These are phyloP conservation scores for Diarsia brunnea DNA, from an alignment of 2,888 invertebrate species.

Conservation along the genomic window DNA sequence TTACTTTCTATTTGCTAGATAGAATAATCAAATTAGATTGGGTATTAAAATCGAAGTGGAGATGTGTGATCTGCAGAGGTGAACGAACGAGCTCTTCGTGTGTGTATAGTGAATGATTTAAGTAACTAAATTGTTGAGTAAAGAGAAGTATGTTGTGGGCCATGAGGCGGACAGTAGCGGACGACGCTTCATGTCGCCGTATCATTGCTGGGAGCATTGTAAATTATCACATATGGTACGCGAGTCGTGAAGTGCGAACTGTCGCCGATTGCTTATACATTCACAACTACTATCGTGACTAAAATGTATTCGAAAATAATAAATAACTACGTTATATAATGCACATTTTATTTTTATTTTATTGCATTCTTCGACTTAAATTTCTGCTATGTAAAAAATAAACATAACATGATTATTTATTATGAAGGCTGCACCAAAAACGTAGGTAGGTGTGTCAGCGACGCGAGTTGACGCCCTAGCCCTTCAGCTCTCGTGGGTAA, in stretches of 20 bases:
- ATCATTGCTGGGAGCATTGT: slow-evolving; percentile 68
- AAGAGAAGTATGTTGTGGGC: slow-evolving; percentile 31
- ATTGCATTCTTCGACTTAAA: slow-evolving; percentile 76
- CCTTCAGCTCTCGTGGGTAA: slow-evolving; percentile 68
- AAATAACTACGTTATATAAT: slow-evolving; percentile 74
- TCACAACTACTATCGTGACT: slow-evolving; percentile 63
- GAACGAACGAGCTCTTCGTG: slow-evolving; percentile 70
- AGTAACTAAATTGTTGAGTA: slow-evolving; percentile 55
- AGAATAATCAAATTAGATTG: slow-evolving; percentile 90
- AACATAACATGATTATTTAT: slow-evolving; percentile 78
- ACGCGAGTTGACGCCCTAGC: slow-evolving; percentile 50
- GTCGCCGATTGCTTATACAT: slow-evolving; percentile 63
- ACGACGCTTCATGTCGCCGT: slow-evolving; percentile 48
- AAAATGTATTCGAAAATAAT: slow-evolving; percentile 69
- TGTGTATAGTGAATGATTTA: slow-evolving; percentile 68
- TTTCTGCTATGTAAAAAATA: slow-evolving; percentile 76
- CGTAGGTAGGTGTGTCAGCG: slow-evolving; percentile 69
- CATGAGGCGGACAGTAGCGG: slow-evolving; percentile 32
- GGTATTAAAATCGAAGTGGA: slow-evolving; percentile 83
- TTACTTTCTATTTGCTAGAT: slow-evolving; percentile 91
- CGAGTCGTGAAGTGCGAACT: slow-evolving; percentile 56
- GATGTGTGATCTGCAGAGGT: slow-evolving; percentile 83
- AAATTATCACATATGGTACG: slow-evolving; percentile 66
- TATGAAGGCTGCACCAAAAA: slow-evolving; percentile 79
- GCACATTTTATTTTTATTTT: slow-evolving; percentile 76